Evolutionary conservation across 2,888 invertebrate species (phyloP).

Genomic region (Perizoma flavofasciatum): DNA sequence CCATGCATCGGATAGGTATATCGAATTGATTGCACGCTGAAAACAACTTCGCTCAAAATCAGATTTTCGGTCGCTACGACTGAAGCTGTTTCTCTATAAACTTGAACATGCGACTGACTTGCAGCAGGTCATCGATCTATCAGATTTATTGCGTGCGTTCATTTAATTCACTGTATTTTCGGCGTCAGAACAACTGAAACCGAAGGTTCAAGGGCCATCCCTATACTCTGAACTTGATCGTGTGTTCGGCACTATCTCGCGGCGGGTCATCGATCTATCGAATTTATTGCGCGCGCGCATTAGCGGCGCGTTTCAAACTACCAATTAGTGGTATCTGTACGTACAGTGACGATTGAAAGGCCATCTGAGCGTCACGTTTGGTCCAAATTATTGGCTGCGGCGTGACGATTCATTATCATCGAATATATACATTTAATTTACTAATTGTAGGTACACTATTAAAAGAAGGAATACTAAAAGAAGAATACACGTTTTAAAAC

Average conservation of each 20-base stretch:
- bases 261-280: slow-evolving; percentile 49
- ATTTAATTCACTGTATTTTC: slow-evolving; percentile 7
- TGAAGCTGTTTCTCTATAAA: no score
- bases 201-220: slow-evolving; percentile 24
- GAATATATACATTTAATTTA: no score
- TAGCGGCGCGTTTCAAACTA: slow-evolving; percentile 75
- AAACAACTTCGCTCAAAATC: no score
- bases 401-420: slow-evolving; percentile 14
- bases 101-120: background rate
- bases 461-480: no score
- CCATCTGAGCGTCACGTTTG: slow-evolving; percentile 47
- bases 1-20: no score
- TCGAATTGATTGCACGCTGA: no score
- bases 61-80: no score
- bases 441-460: no score
- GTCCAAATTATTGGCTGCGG: slow-evolving; percentile 30
- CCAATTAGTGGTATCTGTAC: slow-evolving; percentile 67
- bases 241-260: slow-evolving; percentile 24
- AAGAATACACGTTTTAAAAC: no score
- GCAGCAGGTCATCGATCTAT: background rate
- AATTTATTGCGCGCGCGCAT: slow-evolving; percentile 67
- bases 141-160: background rate
- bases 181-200: slow-evolving; percentile 6
- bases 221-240: slow-evolving; percentile 29
- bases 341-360: slow-evolving; percentile 66